Percentiles rank a stretch among this genome's conserved stretches.
Evolutionary conservation across 2,797 vertebrate genomes (phyloP).

Genomic region (Semotilus atromaculatus): DNA sequence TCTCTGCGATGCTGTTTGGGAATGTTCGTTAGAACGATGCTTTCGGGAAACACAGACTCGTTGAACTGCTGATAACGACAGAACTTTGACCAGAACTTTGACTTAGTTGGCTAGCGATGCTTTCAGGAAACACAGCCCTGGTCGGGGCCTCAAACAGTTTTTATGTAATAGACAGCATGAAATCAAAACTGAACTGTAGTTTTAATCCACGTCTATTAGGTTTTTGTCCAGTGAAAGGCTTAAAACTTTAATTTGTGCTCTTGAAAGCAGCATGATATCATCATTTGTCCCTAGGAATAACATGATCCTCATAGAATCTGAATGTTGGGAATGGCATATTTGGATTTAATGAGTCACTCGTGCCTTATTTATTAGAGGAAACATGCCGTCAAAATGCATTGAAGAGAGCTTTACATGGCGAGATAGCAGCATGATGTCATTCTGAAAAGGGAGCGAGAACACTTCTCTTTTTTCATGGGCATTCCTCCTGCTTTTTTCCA

Average conservation of each 20-base stretch:
- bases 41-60: too few relatives aligned
- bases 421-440: slow-evolving; percentile 10
- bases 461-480: not conserved
- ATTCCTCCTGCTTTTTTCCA: slow-evolving; percentile 43
- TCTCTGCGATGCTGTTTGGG: too few relatives aligned
- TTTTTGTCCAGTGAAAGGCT: not conserved
- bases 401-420: not conserved
- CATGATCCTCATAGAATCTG: not conserved
- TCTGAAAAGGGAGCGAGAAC: too few relatives aligned
- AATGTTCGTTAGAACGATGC: too few relatives aligned
- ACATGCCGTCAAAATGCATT: not conserved
- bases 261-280: not conserved
- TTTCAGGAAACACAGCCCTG: too few relatives aligned
- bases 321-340: slow-evolving; percentile 6
- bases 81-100: too few relatives aligned
- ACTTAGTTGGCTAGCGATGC: too few relatives aligned
- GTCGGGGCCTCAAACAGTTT: not conserved
- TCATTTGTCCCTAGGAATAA: not conserved
- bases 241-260: not conserved
- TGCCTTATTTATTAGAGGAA: slow-evolving; percentile 40
- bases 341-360: slow-evolving; percentile 3
- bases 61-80: too few relatives aligned
- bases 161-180: not conserved
- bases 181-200: not conserved
- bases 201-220: not conserved